phyloP scores from a whole-genome alignment of 2,888 invertebrate genomes.

The Ichneumoninae sp. region DNA sequence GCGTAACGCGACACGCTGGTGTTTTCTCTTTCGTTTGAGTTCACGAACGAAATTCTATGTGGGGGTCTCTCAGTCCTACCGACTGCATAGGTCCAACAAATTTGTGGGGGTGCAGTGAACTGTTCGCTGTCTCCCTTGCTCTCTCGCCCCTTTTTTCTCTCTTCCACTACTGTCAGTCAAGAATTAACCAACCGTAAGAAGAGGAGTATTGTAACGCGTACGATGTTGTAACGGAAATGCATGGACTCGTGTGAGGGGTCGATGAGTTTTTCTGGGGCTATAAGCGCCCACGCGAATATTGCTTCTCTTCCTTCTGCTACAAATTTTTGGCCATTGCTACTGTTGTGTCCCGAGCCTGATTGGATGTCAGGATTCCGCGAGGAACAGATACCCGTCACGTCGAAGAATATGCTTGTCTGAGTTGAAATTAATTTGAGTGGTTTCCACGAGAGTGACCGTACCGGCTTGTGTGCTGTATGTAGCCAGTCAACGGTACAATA shows the following conservation, averaged over 20 bases:
- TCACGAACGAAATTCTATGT: constrained; percentile 54
- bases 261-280: constrained; percentile 33
- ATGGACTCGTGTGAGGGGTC: constrained; percentile 77
- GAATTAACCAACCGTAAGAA: constrained; percentile 81
- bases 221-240: constrained; percentile 79
- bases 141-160: constrained; percentile 41
- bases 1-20: constrained; percentile 75
- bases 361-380: constrained; percentile 77
- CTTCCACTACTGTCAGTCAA: constrained; percentile 80
- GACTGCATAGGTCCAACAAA: not conserved
- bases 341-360: constrained; percentile 71
- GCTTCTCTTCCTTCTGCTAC: constrained; percentile 13
- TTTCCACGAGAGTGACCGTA: constrained; percentile 75
- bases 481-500: constrained; percentile 11
- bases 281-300: constrained; percentile 43
- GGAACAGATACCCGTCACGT: constrained; percentile 72
- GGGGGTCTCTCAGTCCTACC: constrained; percentile 41
- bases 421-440: constrained; percentile 84
- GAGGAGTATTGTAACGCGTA: constrained; percentile 76
- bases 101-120: constrained; percentile 45
- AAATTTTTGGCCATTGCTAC: constrained; percentile 26
- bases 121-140: constrained; percentile 21
- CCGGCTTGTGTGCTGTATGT: constrained; percentile 2
- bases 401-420: constrained; percentile 82
- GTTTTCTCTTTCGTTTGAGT: constrained; percentile 74